A percentile compares a stretch with the other conserved stretches of the same genome.
These are phyloP conservation scores for Enteromius anoplus DNA, from an alignment of 2,797 vertebrate genomes.

Conservation along the genomic window DNA sequence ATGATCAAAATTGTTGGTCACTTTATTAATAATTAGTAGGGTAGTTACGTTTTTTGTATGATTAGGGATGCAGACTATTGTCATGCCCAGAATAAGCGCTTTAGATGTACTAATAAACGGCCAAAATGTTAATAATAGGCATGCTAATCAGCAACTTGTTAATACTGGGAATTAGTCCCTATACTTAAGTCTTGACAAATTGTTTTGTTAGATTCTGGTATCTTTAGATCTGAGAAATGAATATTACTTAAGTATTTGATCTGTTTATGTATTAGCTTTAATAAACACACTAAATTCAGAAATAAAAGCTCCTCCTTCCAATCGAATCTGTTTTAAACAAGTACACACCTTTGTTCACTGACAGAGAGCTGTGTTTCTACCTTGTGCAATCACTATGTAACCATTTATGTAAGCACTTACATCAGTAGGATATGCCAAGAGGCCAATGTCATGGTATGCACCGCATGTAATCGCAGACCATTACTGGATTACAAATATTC, in stretches of 20 bases:
- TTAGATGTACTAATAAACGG: background rate
- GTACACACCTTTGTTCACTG: background rate
- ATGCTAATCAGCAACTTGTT: background rate
- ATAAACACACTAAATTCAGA: background rate
- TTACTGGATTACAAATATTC: slow-evolving; percentile 14
- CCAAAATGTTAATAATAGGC: background rate
- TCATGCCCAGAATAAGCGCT: background rate
- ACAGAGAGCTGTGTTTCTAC: slow-evolving; percentile 1
- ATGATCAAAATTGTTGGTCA: background rate
- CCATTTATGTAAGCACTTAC: slow-evolving; percentile 31
- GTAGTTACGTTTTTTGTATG: background rate
- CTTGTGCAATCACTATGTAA: slow-evolving; percentile 33
- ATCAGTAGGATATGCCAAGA: slow-evolving; percentile 33
- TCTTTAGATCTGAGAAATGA: background rate
- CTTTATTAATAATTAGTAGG: background rate
- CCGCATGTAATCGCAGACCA: slow-evolving; percentile 16
- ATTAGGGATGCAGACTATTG: background rate
- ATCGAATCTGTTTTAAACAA: background rate
- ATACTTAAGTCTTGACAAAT: background rate
- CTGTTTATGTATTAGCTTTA: background rate
- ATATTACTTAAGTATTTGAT: background rate
- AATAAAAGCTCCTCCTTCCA: background rate
- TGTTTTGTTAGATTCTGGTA: slow-evolving; percentile 1
- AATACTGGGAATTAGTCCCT: background rate
- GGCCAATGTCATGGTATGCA: background rate